A percentile compares a stretch with the other conserved stretches of the same genome.
These are phyloP conservation scores for Cottoperca gobio DNA, from an alignment of 2,797 vertebrate species.

Conservation along the genomic window DNA sequence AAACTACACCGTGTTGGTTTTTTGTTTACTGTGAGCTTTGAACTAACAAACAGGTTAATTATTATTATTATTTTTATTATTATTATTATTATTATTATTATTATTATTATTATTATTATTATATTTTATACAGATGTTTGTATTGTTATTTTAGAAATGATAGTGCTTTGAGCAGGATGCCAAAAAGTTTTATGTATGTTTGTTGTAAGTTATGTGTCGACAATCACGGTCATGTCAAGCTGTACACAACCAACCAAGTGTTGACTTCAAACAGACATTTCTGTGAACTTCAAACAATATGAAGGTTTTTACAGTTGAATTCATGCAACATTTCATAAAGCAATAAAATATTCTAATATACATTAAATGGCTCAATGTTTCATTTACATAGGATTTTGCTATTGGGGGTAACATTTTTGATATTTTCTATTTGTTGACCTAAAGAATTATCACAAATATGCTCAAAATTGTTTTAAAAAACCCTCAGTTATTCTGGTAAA, in stretches of 20 bases:
- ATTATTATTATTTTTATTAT: slow-evolving; percentile 69
- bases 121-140: slow-evolving; percentile 96
- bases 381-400: neutral
- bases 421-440: neutral
- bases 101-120: slow-evolving; percentile 77
- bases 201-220: slow-evolving; percentile 91
- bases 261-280: slow-evolving; percentile 83
- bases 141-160: slow-evolving; percentile 85
- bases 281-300: slow-evolving; percentile 82
- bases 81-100: slow-evolving; percentile 69
- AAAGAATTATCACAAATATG: neutral
- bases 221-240: slow-evolving; percentile 88
- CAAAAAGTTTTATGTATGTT: slow-evolving; percentile 92
- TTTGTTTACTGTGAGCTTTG: slow-evolving; percentile 92
- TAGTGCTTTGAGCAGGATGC: slow-evolving; percentile 85
- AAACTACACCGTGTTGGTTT: slow-evolving; percentile 57
- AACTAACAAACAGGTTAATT: slow-evolving; percentile 83
- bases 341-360: slow-evolving; percentile 86
- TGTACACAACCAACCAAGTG: slow-evolving; percentile 74
- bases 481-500: neutral
- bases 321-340: slow-evolving; percentile 86
- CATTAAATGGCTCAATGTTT: slow-evolving; percentile 23
- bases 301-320: slow-evolving; percentile 84
- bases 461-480: neutral
- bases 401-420: neutral